Percentiles rank a stretch among this genome's conserved stretches.
phyloP scores from a whole-genome alignment of 2,113 vertebrate genomes.

The Laticauda laticaudata region DNA sequence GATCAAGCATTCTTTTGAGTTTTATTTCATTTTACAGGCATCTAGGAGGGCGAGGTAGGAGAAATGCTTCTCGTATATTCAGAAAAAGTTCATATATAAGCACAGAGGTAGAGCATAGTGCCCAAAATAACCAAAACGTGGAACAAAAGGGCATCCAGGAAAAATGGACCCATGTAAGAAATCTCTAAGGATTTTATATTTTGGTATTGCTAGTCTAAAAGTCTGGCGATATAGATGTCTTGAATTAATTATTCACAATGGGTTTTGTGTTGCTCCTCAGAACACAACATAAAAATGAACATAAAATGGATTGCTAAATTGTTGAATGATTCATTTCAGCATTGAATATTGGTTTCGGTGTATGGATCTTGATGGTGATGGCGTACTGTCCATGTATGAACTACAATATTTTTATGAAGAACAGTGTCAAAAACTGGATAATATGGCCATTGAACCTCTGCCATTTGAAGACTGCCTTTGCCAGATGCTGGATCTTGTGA shows the following conservation, averaged over 20 bases:
- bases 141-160: background rate
- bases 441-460: constrained; percentile 89
- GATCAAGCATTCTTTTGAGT: background rate
- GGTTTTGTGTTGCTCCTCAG: background rate
- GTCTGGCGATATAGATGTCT: background rate
- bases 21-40: background rate
- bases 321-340: constrained; percentile 64
- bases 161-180: background rate
- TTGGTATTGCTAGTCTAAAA: background rate
- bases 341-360: constrained; percentile 99
- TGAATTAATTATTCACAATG: background rate
- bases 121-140: background rate
- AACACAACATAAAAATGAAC: background rate
- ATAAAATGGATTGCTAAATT: background rate
- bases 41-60: background rate
- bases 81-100: background rate
- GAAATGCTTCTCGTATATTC: background rate
- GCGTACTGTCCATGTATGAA: constrained; percentile 91
- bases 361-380: constrained; percentile 96
- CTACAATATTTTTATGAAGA: constrained; percentile 94
- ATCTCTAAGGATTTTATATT: background rate
- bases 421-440: constrained; percentile 87
- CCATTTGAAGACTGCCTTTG: constrained; percentile 94
- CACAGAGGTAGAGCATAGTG: background rate
- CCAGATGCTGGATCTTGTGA: constrained; percentile 95